Evolutionary conservation across 2,888 invertebrate species (phyloP).

Genomic region (Nymphalis c-album): DNA sequence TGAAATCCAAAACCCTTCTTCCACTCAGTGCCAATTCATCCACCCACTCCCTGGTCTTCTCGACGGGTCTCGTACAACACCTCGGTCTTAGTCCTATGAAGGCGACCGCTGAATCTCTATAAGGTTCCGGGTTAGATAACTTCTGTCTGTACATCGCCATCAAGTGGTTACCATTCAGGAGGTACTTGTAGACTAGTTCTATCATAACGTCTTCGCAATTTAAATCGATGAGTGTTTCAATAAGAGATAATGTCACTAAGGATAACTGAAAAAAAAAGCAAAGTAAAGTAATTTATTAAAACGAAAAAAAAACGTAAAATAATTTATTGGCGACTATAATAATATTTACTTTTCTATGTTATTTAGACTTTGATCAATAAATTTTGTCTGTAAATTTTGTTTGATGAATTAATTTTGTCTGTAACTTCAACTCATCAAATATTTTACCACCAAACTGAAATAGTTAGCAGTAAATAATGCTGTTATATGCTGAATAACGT

Average conservation of each 20-base stretch:
- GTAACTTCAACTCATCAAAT: too few relatives aligned
- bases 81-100: constrained; percentile 81
- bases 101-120: constrained; percentile 67
- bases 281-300: too few relatives aligned
- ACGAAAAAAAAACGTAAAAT: too few relatives aligned
- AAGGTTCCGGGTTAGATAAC: constrained; percentile 62
- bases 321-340: too few relatives aligned
- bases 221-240: constrained; percentile 93
- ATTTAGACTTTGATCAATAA: too few relatives aligned
- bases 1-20: constrained; percentile 60
- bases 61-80: constrained; percentile 76
- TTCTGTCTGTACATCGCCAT: constrained; percentile 57
- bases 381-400: too few relatives aligned
- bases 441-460: too few relatives aligned
- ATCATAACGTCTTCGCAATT: constrained; percentile 98
- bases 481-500: too few relatives aligned
- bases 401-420: too few relatives aligned
- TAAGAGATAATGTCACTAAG: constrained; percentile 93
- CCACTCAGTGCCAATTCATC: constrained; percentile 67
- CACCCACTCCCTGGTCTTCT: constrained; percentile 65
- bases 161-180: constrained; percentile 76
- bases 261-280: constrained; percentile 84
- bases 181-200: constrained; percentile 92
- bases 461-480: too few relatives aligned
- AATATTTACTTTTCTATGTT: too few relatives aligned